Percentiles rank a stretch among this genome's conserved stretches.
Conservation (phyloP, 2,797 vertebrate genomes). For the Eleutherodactylus coqui region DNA sequence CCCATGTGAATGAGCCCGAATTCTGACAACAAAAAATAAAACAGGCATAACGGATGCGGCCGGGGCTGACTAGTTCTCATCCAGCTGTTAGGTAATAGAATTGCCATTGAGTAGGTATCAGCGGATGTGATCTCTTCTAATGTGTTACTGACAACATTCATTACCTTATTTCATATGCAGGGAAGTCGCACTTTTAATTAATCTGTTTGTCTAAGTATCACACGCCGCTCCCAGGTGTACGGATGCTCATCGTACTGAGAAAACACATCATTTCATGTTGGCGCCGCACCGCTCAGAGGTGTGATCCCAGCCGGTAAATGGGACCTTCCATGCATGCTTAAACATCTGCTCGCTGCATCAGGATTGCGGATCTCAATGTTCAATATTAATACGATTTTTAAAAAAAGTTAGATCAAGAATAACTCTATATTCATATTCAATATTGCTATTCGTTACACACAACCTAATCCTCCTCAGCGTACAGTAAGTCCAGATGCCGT, state of each 20-base stretch:
- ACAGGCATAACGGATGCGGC: not conserved
- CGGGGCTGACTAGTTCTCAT: not conserved
- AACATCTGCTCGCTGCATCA: not conserved
- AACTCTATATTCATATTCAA: not conserved
- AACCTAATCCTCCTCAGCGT: no score
- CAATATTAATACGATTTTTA: not conserved
- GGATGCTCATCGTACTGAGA: slow-evolving; percentile 12
- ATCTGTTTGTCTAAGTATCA: not conserved
- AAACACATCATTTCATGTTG: not conserved
- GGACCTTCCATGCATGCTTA: not conserved
- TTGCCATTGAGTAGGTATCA: slow-evolving; percentile 16
- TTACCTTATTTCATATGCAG: slow-evolving; percentile 11
- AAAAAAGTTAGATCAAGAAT: no score
- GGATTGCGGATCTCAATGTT: not conserved
- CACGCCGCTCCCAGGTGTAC: slow-evolving; percentile 10
- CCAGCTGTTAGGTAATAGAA: not conserved
- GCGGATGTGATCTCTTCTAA: slow-evolving; percentile 1
- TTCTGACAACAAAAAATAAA: no score
- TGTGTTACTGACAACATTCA: slow-evolving; percentile 10
- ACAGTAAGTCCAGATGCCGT: no score
- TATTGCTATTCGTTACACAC: no score
- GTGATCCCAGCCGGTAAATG: not conserved
- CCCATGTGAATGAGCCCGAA: no score
- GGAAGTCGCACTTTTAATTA: slow-evolving; percentile 22
- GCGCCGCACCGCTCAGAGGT: slow-evolving; percentile 23